Base-by-base conservation (phyloP, 2,797 vertebrate species). In the Rachycentron canadum region DNA sequence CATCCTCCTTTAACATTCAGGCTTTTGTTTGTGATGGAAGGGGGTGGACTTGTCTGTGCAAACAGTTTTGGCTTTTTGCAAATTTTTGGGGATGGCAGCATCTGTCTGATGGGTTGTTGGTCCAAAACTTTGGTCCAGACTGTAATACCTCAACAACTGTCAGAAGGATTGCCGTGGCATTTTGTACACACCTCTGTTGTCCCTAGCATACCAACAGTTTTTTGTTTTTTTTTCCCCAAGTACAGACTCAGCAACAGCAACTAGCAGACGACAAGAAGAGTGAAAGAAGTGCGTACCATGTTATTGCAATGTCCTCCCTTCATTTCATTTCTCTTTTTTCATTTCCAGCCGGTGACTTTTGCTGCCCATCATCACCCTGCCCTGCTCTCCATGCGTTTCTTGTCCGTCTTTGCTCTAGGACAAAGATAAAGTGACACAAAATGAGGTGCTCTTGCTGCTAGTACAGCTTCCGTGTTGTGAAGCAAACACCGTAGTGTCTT, bases 1-100 rank as follows among this genome's bases (percentile, higher is more conserved):
- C 63, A 57, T 40, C 43, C 16, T 64, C 79, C 10, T 34, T 69
- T 36, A 26, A 58, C 70, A 50, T 61, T 74, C 30, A 60, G 36
- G 38, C 45, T 64, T 64, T 7, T 43, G 30, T 50, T 69, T 66
- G 30, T 56, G 21, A 50, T 6, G 17, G 19, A 30, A 14, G 11
- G 14, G 55, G 59, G 12, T 26, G n/a, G 26, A 32, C 17, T 45
- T 57, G 6, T 21, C 50, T 12, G 3, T 43, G 16, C 16, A 68
- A 60, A 60, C 7, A 50, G 38, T 17, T 71, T 53, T 19, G 17
- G 11, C 11, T 38, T 41, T 26, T 63, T 62, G 34, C 4, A 30
- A 21, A 1, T 60, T 76, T 41, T 36, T 13, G 47, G 32, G 5
- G 3, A 43, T 47, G n/a, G 2, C 10, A 14, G 23, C 56, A 30